These are phyloP conservation scores for Anthopleura xanthogrammica DNA, from an alignment of 92 coral and sea anemone genomes.

Conservation along the genomic window DNA sequence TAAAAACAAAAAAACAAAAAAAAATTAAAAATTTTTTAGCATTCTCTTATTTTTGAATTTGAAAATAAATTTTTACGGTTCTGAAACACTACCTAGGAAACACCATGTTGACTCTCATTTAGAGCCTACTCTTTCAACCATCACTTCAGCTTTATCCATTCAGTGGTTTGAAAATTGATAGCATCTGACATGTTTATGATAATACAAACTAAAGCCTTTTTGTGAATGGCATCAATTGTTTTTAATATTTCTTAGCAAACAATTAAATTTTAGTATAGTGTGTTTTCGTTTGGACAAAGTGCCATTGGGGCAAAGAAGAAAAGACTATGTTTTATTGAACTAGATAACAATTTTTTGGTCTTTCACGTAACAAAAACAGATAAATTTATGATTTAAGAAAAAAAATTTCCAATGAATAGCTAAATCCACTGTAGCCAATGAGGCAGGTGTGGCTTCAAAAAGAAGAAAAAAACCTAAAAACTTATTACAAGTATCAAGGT, in stretches of 20 bases:
- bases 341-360: neutral
- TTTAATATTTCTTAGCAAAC: neutral
- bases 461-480: neutral
- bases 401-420: no score
- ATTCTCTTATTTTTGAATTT: neutral
- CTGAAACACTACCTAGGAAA: conserved; percentile 2
- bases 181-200: neutral
- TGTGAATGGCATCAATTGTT: neutral
- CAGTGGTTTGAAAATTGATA: neutral
- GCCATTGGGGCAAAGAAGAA: neutral
- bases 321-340: neutral
- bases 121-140: neutral
- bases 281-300: neutral
- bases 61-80: neutral
- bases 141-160: neutral
- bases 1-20: no score
- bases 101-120: neutral
- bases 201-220: neutral
- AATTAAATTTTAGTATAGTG: neutral
- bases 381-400: neutral
- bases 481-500: conserved; percentile 7
- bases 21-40: no score
- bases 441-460: neutral
- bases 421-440: no score
- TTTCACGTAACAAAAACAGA: neutral